Conservation (phyloP, 2,113 vertebrate genomes). For the Phrynosoma platyrhinos region DNA sequence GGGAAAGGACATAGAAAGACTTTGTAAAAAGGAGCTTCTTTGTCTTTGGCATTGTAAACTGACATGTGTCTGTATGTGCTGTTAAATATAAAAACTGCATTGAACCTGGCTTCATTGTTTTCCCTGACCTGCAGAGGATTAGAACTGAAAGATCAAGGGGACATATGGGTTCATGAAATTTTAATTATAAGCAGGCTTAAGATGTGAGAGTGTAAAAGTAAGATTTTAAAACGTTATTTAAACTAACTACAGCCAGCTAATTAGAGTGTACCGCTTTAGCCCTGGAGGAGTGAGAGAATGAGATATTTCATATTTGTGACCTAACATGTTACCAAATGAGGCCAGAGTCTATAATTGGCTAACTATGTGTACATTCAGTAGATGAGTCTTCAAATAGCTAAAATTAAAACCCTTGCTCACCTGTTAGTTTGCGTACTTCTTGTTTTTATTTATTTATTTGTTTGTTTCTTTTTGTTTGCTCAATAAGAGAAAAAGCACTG, state of each 20-base stretch:
- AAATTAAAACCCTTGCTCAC: conserved; percentile 55
- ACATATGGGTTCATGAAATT: background rate
- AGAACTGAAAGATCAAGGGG: background rate
- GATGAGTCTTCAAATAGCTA: conserved; percentile 57
- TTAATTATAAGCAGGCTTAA: background rate
- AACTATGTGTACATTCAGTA: conserved; percentile 43
- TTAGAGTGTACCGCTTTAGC: conserved; percentile 36
- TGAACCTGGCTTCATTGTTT: background rate
- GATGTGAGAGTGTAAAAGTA: background rate
- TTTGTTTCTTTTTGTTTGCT: background rate
- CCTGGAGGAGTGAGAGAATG: conserved; percentile 31
- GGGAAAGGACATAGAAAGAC: too few relatives aligned
- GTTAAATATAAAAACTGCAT: background rate
- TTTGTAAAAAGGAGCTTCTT: too few relatives aligned
- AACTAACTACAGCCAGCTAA: conserved; percentile 46
- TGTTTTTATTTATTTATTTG: conserved; percentile 30
- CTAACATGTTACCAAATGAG: conserved; percentile 57
- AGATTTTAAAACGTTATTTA: background rate
- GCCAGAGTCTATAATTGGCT: conserved; percentile 56
- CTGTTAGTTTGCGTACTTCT: conserved; percentile 46
- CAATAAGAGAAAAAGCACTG: conserved; percentile 15
- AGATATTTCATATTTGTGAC: conserved; percentile 27
- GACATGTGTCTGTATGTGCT: background rate
- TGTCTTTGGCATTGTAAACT: too few relatives aligned
- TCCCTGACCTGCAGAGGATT: background rate